Base-by-base conservation (phyloP, 1,140 invertebrate genomes). In the Scaptomyza hsui region DNA sequence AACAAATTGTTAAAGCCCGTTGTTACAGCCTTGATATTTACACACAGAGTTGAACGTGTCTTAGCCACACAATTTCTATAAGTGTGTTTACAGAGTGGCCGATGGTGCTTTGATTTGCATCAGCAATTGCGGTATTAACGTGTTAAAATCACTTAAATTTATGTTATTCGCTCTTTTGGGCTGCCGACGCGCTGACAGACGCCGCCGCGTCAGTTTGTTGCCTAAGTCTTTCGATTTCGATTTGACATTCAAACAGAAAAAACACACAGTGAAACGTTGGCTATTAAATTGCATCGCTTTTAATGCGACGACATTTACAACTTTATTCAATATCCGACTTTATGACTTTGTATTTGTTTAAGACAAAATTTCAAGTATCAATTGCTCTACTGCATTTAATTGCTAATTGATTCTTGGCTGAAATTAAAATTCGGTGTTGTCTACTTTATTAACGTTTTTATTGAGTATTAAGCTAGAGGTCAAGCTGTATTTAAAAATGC, bases 1-100 rank as follows among this genome's bases (percentile, higher is more conserved):
- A 82, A 70, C 78, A 82, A 81, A 82, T 81, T 81, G 78, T 60
- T 67, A 53, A 69, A n/a, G 56, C 26, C 41, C 18, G 35, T 3
- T 48, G 51, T 18, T 19, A 32, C 15, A 64, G 78, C 78, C 78
- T 81, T 81, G 78, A 81, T 81, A 81, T 81, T 81, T 82, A 82
- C 78, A 81, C 78, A 81, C 65, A 65, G 68, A 70, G 78, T 63
- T 61, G 74, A 64, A 37, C 35, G 67, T 48, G 41, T 39, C 44
- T 56, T 6, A 45, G 24, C 13, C 13, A 32, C 29, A 21, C 63
- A 69, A 62, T 67, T 73, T 71, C 53, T 59, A 52, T 78, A 59
- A 69, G 56, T 73, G 68, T 64, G 39, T 21, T 53, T 53, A 44
- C 42, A 15, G n/a, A 35, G 61, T 75, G 77, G 60, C 77, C 77